Evolutionary conservation across 2,797 vertebrate genomes (phyloP).

Genomic region (Pangasius krempfi): DNA sequence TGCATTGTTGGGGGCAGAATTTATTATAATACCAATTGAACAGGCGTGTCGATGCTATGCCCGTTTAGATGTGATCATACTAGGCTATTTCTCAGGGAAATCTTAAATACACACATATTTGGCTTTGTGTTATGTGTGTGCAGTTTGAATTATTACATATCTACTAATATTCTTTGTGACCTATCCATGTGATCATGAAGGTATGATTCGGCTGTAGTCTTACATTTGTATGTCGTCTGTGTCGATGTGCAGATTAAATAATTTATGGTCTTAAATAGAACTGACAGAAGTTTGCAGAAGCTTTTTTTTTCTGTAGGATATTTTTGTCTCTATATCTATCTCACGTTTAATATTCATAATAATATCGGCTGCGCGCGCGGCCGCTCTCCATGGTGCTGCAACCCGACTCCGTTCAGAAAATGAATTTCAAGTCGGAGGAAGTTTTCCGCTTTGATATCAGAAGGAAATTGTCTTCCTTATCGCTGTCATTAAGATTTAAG

Average conservation of each 20-base stretch:
- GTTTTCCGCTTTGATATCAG: not conserved
- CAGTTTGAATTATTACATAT: not conserved
- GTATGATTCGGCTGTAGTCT: not conserved
- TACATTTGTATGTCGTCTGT: not conserved
- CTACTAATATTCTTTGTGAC: not conserved
- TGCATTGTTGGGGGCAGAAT: constrained; percentile 45
- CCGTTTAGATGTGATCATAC: not conserved
- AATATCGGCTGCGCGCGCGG: constrained; percentile 36
- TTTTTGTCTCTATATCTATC: not conserved
- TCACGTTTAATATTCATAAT: constrained; percentile 38
- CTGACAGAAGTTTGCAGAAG: not conserved
- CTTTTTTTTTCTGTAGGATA: not conserved
- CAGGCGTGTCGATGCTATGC: not conserved
- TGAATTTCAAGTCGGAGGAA: not conserved
- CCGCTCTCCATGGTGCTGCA: constrained; percentile 76
- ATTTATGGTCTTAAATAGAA: not conserved
- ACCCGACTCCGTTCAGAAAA: constrained; percentile 18
- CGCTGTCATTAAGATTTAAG: not conserved
- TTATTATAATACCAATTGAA: constrained; percentile 15
- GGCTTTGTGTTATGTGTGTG: not conserved
- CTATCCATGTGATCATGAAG: not conserved
- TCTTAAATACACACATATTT: not conserved
- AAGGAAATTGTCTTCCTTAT: not conserved
- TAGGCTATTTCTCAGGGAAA: not conserved
- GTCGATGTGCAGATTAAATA: not conserved